phyloP scores from a whole-genome alignment of 2,797 vertebrate species.

The Amblyopsis hoosieri region DNA sequence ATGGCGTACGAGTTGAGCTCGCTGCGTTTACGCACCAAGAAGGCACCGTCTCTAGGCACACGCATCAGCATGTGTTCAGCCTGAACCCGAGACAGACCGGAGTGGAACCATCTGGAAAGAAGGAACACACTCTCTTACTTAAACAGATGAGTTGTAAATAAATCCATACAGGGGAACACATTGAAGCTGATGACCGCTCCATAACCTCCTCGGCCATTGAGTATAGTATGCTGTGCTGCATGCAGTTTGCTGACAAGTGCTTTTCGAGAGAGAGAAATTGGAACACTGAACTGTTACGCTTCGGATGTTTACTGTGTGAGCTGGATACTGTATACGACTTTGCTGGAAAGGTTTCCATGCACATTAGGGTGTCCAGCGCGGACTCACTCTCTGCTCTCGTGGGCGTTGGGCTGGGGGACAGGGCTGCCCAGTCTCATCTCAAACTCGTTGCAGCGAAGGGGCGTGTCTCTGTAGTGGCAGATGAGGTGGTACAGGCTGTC shows the following conservation, averaged over 20 bases:
- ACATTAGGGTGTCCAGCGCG: no score
- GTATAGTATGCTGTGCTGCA: no score
- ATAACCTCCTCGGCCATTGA: no score
- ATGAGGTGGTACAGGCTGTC: conserved; percentile 95
- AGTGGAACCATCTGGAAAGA: conserved; percentile 90
- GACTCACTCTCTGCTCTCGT: conserved; percentile 95
- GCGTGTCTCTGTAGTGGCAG: conserved; percentile 95
- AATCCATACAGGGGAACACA: no score
- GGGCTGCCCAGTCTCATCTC: conserved; percentile 95
- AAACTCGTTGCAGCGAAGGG: conserved; percentile 95
- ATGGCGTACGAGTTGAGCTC: conserved; percentile 94
- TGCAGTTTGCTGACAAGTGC: no score
- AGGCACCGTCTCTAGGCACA: conserved; percentile 93
- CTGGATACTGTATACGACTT: no score
- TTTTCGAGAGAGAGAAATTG: no score
- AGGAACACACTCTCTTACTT: conserved; percentile 1
- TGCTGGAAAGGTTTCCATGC: no score
- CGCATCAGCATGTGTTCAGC: conserved; percentile 98
- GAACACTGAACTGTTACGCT: no score
- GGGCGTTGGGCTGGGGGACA: conserved; percentile 94
- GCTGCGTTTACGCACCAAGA: conserved; percentile 90
- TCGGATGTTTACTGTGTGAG: no score
- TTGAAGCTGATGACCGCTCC: no score
- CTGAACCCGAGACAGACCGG: conserved; percentile 87
- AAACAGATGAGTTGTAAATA: no score